phyloP scores from a whole-genome alignment of 2,888 invertebrate genomes.

The Ochlodes sylvanus region DNA sequence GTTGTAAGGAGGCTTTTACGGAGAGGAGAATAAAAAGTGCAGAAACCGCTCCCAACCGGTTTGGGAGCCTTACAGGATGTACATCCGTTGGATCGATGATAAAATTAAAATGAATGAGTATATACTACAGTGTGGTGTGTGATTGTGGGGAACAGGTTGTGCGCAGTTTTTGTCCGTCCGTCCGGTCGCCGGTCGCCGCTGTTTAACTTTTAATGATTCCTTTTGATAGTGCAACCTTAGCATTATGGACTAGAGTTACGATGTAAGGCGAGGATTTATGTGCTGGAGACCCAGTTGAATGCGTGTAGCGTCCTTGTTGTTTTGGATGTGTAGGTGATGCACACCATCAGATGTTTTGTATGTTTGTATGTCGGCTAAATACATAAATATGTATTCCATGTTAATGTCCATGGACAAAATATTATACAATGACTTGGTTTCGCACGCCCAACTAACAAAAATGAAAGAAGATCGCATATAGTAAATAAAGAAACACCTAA shows the following conservation, averaged over 20 bases:
- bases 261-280: too few relatives aligned
- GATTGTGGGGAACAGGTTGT: slow-evolving; percentile 6
- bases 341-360: too few relatives aligned
- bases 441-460: too few relatives aligned
- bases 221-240: background rate
- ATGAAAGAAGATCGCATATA: too few relatives aligned
- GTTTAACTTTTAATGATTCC: slow-evolving; percentile 4
- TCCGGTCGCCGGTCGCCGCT: background rate
- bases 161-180: background rate
- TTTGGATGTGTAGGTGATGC: too few relatives aligned
- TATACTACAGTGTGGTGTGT: slow-evolving; percentile 3
- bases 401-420: too few relatives aligned
- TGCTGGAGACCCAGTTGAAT: too few relatives aligned
- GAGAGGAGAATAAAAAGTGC: slow-evolving; percentile 19
- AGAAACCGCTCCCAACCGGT: slow-evolving; percentile 33
- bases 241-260: background rate
- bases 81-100: slow-evolving; percentile 37
- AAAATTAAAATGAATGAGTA: slow-evolving; percentile 33
- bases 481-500: too few relatives aligned
- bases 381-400: too few relatives aligned
- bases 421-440: too few relatives aligned
- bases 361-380: too few relatives aligned
- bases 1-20: slow-evolving; percentile 20
- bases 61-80: slow-evolving; percentile 37
- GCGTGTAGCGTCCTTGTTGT: too few relatives aligned